These are phyloP conservation scores for Stigmatopora argus DNA, from an alignment of 2,113 vertebrate genomes.

Conservation along the genomic window DNA sequence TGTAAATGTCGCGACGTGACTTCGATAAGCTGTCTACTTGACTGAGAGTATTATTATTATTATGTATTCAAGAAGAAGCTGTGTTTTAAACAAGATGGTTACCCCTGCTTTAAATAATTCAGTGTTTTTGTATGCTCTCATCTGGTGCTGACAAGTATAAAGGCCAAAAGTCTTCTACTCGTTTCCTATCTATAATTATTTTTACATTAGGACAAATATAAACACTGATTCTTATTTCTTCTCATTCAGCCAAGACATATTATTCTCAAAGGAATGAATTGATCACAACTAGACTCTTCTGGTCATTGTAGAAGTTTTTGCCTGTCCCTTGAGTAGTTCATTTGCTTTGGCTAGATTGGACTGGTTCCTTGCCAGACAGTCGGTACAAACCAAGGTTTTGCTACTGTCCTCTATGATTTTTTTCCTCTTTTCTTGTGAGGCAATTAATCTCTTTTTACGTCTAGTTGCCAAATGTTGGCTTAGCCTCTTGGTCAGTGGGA, in stretches of 20 bases:
- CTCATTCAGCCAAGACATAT: not conserved
- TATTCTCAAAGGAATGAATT: not conserved
- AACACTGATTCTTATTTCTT: not conserved
- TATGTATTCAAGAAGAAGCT: no score
- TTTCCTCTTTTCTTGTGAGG: slow-evolving; percentile 36
- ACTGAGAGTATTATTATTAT: no score
- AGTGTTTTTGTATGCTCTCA: no score
- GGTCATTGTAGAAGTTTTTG: not conserved
- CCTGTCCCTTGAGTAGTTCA: not conserved
- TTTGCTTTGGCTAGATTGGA: not conserved
- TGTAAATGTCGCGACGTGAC: no score
- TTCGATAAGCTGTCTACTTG: no score
- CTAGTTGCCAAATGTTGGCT: slow-evolving; percentile 60
- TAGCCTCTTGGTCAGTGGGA: slow-evolving; percentile 42
- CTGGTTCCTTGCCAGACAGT: slow-evolving; percentile 26
- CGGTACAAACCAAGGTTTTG: slow-evolving; percentile 30
- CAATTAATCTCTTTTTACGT: slow-evolving; percentile 53
- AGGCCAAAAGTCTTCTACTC: no score
- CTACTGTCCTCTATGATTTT: slow-evolving; percentile 27
- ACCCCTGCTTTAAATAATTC: no score
- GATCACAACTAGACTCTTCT: not conserved
- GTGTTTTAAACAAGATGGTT: no score
- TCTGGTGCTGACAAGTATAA: no score
- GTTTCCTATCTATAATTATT: no score
- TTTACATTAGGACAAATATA: no score